Percentiles rank a stretch among this genome's conserved stretches.
Evolutionary conservation across 2,113 vertebrate genomes (phyloP).

Genomic region (Camelus dromedarius): DNA sequence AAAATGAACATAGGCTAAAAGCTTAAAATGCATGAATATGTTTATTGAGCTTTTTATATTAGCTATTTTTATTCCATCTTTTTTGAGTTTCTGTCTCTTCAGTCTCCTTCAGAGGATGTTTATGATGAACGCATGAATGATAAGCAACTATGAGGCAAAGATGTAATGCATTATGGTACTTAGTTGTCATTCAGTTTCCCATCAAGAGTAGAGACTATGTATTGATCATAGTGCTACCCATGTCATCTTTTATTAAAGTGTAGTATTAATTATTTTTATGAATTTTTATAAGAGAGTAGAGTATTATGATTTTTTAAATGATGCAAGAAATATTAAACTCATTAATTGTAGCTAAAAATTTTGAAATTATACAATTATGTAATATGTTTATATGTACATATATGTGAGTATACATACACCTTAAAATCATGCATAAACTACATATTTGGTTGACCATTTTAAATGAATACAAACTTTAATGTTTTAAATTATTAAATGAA

Average conservation of each 20-base stretch:
- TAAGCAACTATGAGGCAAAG: background rate
- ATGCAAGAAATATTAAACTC: background rate
- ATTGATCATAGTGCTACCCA: background rate
- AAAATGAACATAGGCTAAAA: background rate
- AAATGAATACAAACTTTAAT: background rate
- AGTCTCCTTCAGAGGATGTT: background rate
- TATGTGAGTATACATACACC: background rate
- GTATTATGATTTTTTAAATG: background rate
- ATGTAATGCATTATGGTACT: background rate
- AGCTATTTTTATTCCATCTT: background rate
- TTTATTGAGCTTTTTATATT: background rate
- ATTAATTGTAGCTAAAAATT: background rate
- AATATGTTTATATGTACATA: background rate
- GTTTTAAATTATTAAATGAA: background rate
- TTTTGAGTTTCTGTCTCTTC: background rate
- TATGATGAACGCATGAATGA: background rate
- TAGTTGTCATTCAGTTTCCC: background rate
- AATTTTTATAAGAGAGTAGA: background rate
- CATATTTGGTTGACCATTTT: background rate
- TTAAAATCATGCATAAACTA: background rate
- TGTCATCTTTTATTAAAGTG: slow-evolving; percentile 5
- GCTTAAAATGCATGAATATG: background rate
- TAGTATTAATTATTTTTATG: background rate
- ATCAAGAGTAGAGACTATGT: background rate
- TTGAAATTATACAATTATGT: background rate